phyloP scores from a whole-genome alignment of 2,888 invertebrate genomes.

The Hecatera dysodea region DNA sequence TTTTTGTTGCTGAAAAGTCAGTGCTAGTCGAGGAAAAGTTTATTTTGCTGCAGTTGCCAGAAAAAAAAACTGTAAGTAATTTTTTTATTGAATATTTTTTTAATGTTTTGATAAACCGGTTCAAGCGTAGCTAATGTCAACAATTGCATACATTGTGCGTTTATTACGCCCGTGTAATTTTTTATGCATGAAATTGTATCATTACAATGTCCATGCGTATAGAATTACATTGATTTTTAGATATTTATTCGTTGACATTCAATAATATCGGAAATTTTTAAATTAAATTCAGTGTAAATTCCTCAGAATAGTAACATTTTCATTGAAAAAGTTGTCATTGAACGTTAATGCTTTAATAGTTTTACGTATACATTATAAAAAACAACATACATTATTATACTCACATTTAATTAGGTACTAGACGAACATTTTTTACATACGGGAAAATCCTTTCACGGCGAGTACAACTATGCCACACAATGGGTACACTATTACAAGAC shows the following conservation, averaged over 20 bases:
- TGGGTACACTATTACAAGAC: no score
- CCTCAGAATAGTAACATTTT: background rate
- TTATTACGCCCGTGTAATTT: background rate
- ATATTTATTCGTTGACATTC: constrained; percentile 8
- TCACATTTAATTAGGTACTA: no score
- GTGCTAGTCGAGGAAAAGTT: constrained; percentile 25
- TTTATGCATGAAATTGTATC: constrained; percentile 16
- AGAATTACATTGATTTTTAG: constrained; percentile 32
- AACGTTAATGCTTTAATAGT: no score
- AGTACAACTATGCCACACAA: no score
- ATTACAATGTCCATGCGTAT: constrained; percentile 45
- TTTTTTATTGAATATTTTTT: constrained; percentile 6
- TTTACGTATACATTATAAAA: no score
- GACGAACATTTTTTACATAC: background rate
- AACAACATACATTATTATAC: background rate
- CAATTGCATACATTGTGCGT: background rate
- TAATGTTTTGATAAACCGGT: background rate
- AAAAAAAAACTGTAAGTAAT: constrained; percentile 44
- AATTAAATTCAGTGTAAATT: background rate
- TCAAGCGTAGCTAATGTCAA: background rate
- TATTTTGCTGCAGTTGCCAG: constrained; percentile 4
- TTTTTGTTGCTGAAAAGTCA: constrained; percentile 29
- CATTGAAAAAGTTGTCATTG: background rate
- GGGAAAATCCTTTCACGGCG: constrained; percentile 4
- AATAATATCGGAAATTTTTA: constrained; percentile 36